Base-by-base conservation (phyloP, 2,113 vertebrate genomes). In the Vicugna pacos region DNA sequence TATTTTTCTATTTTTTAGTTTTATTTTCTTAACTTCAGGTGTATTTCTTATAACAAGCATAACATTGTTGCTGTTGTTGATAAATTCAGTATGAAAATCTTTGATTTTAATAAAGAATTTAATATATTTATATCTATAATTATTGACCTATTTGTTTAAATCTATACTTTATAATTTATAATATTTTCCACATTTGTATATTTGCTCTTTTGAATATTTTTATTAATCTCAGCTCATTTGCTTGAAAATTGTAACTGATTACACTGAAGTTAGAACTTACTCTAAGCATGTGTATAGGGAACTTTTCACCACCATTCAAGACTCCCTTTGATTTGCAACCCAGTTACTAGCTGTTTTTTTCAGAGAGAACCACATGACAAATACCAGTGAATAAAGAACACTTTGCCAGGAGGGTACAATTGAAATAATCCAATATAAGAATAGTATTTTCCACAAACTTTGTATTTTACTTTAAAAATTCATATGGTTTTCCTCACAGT, bases 71-170 rank as follows among this genome's bases (percentile, higher is more conserved):
- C 14, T 77, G 24, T 46, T 76, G 26, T 38, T 56, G n/a, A 86
- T 69, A 81, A 95, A 62, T 75, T 46, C 19, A 70, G 75, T 42
- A 69, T 69, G 48, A 93, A 81, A 87, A 93, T 82, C 30, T 77
- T 86, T 91, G 42, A 56, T 42, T 91, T 95, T 70, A 67, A 54
- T 5, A 93, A 2, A 4, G 30, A 69, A 69, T 76, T 62, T 76
- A 82, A 86, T 54, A 20, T 64, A 75, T 65, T 92, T 77, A 65
- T n/a, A 64, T 69, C 30, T 70, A 0, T 76, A 62, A 91, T 69
- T 62, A 60, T 14, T 89, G 14, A 73, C 6, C 26, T 50, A 7
- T 76, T 77, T 84, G 30, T 69, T 76, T 87, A 52, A 56, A 77
- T 56, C 8, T 70, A 76, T 22, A 69, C 46, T 69, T 89, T 65